Base-by-base conservation (phyloP, 2,113 vertebrate genomes). In the Andinoacara biseriatus region DNA sequence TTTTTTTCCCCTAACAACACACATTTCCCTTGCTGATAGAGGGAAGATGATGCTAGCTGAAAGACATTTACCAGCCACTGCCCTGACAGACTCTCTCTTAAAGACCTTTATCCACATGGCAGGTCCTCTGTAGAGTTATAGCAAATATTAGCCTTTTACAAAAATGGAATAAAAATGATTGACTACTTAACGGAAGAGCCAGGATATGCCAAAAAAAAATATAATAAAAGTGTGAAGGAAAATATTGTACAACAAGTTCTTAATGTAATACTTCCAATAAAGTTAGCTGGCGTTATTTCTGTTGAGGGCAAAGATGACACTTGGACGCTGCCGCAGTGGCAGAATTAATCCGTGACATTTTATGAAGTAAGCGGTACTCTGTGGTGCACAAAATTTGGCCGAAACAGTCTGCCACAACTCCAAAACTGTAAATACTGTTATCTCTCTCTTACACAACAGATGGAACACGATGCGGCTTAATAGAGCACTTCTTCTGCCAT, bases 391-490 rank as follows among this genome's bases (percentile, higher is more conserved):
- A 65, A 89, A 91, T 82, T 83, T 87, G 92, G 78, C 91, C 43
- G 40, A 90, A 92, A 92, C 86, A 83, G 76, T 83, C 78, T 84
- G 83, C 83, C 88, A 58, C 86, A 79, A 88, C 89, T 90, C 85
- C 87, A 88, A 86, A 92, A 90, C 87, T 87, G 90, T 94, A 94
- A 94, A 95, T 94, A 93, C 90, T 89, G 93, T 95, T 95, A 95
- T 95, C 94, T 90, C 86, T 86, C 86, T 84, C 88, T 89, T 87
- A 83, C 90, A 91, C 90, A 91, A 87, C 94, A 95, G 95, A 95
- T 95, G 94, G 93, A 90, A 91, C 90, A 87, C 76, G 87, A 88
- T 90, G 91, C 90, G 82, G 91, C 93, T 93, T 94, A 89, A 94
- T 90, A 78, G 89, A 94, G 89, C 91, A 89, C 89, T 94, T 92